Evolutionary conservation across 2,888 invertebrate genomes (phyloP), one percentile per base, ranked within the genome.

Genomic region (Andrena bicolor): DNA sequence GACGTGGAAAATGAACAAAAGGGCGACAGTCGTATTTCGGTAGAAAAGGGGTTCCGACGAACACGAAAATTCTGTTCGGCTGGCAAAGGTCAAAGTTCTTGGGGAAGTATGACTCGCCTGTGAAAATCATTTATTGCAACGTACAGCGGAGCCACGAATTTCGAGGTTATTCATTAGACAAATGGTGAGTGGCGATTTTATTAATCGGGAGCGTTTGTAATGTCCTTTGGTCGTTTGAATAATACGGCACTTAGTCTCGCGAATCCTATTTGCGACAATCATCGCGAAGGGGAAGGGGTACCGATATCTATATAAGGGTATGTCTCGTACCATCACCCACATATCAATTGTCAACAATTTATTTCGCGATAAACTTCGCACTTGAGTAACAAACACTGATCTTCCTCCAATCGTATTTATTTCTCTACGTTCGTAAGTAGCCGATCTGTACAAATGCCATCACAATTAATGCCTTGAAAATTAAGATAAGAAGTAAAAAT

Each of bases 231-330:
- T 64, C 41, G 30, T 51, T 23, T 20, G 51, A 35, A 58, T 26
- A 58, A 63, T 58, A 30, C 4, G 10, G 61, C 73, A 53, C 13
- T 66, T 72, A 76, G 35, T 51, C 8, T 53, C 30, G 48, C 10
- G 3, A 32, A 71, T 77, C 26, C 74, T 61, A 61, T 20, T 56
- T 72, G 3, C 49, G n/a, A 35, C 64, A 71, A 41, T 41, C 23
- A 51, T 64, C 73, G 23, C 30, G 20, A 1, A 74, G 61, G 85
- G 63, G 82, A 76, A 82, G 76, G 80, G 76, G 61, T 71, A 71
- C 23, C 41, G 60, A 71, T 82, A 82, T 35, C 80, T 86, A 82
- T 88, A 84, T 56, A 84, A 77, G 88, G 86, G 63, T 61, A 86
- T 70, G 32, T 70, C 58, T 61, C 16, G n/a, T 60, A 60, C 41